Conservation (phyloP, 1,140 invertebrate genomes). For the Octopus bimaculoides region DNA sequence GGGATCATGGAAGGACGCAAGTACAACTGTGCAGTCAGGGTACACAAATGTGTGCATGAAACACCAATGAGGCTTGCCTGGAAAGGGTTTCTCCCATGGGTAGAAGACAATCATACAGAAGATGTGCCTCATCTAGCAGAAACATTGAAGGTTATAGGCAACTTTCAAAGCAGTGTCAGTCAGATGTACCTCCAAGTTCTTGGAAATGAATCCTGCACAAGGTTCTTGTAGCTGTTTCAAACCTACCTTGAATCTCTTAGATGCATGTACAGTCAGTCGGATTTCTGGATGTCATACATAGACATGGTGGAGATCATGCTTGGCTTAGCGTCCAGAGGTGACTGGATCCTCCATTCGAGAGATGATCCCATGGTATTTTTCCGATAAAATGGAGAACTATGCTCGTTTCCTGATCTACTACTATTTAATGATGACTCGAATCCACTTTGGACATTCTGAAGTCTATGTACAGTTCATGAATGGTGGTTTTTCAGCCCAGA, state of each 20-base stretch:
- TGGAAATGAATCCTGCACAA: background rate
- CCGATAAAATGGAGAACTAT: background rate
- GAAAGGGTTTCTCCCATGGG: slow-evolving; percentile 19
- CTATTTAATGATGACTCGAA: background rate
- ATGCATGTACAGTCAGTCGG: background rate
- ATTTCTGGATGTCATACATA: background rate
- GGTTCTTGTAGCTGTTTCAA: background rate
- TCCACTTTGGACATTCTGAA: background rate
- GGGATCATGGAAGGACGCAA: slow-evolving; percentile 28
- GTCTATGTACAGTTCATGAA: background rate
- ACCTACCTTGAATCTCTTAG: background rate
- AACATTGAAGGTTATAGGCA: background rate
- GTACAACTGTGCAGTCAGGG: slow-evolving; percentile 31
- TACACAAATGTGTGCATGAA: slow-evolving; percentile 31
- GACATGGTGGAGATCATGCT: background rate
- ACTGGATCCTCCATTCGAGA: background rate
- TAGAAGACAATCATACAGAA: background rate
- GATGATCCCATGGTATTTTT: background rate
- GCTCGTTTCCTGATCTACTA: background rate
- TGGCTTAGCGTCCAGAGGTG: background rate
- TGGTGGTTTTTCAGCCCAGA: background rate
- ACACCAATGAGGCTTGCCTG: slow-evolving; percentile 18
- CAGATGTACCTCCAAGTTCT: background rate
- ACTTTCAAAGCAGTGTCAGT: background rate
- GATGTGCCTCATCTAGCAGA: background rate